These are phyloP conservation scores for Microplitis manilae DNA, from an alignment of 2,888 invertebrate species.

Conservation along the genomic window DNA sequence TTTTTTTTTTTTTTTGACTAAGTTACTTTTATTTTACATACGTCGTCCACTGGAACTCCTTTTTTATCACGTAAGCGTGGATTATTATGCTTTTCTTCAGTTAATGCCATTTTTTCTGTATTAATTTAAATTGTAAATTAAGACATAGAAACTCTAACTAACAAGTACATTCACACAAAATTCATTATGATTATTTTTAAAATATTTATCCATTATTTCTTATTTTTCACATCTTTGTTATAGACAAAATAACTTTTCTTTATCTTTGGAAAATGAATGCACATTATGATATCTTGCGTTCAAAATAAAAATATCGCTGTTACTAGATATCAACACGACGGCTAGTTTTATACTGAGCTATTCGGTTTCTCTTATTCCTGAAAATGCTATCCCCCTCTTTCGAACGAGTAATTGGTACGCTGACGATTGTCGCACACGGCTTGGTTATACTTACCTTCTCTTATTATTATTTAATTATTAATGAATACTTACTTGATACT, in stretches of 20 bases:
- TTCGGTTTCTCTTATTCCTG: slow-evolving; percentile 35
- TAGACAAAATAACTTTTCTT: background rate
- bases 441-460: slow-evolving; percentile 4
- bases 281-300: slow-evolving; percentile 4
- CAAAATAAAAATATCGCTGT: slow-evolving; percentile 9
- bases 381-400: slow-evolving; percentile 37
- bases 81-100: slow-evolving; percentile 77
- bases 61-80: slow-evolving; percentile 80
- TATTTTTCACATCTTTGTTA: slow-evolving; percentile 16
- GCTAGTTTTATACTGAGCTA: slow-evolving; percentile 59
- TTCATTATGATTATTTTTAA: background rate
- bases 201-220: slow-evolving; percentile 20
- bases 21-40: slow-evolving; percentile 65
- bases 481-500: background rate
- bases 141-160: slow-evolving; percentile 28
- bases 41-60: slow-evolving; percentile 80
- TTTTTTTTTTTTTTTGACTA: background rate
- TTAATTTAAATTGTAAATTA: slow-evolving; percentile 33
- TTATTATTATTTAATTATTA: slow-evolving; percentile 16
- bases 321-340: slow-evolving; percentile 54
- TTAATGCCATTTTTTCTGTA: slow-evolving; percentile 66
- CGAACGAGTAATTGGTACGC: slow-evolving; percentile 20
- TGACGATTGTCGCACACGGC: slow-evolving; percentile 28
- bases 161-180: slow-evolving; percentile 20
- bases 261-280: background rate